Evolutionary conservation across 2,888 invertebrate species (phyloP), one percentile per base, ranked within the genome.

Genomic region (Meandrusa payeni): DNA sequence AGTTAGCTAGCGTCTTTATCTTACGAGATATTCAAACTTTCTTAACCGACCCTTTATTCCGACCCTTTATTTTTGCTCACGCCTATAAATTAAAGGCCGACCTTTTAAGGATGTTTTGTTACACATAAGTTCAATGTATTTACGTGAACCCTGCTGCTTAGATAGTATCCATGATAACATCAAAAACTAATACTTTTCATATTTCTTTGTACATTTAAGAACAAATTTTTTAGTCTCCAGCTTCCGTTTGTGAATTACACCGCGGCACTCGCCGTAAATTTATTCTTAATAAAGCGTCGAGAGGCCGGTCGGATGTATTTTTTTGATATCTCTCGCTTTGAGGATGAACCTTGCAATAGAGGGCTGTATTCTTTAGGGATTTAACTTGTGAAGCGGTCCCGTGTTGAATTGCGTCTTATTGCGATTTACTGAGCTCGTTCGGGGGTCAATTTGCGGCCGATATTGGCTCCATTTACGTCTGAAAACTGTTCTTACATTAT

Each of bases 231-330:
- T 2, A 32, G 4, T 3, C 20, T 24, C 5, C 31, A 51, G 51
- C 58, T 41, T 0, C 1, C 41, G 33, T 57, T 52, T 5, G 1
- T 53, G 5, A 27, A 63, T 64, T 47, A 45, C 1, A 6, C 62
- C 59, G 34, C 13, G 4, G 51, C 66, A 64, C 57, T 68, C 69
- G 68, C 75, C 77, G 79, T 76, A 85, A 86, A 86, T 86, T 83
- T 86, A 86, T 86, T 85, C 86, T 83, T 86, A 86, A 86, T 86
- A 86, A 86, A 86, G 83, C 81, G 77, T 65, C 56, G 73, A 71
- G 73, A 76, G 57, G 58, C 55, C 58, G 79, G 71, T 68, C 74
- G 76, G 68, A 68, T 78, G 77, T 83, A 74, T 83, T 83, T 81
- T 79, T 86, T 83, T 69, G 76, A 82, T 82, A 83, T 79, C 76